phyloP scores from a whole-genome alignment of 2,888 invertebrate species.

The Anagyrus pseudococci region DNA sequence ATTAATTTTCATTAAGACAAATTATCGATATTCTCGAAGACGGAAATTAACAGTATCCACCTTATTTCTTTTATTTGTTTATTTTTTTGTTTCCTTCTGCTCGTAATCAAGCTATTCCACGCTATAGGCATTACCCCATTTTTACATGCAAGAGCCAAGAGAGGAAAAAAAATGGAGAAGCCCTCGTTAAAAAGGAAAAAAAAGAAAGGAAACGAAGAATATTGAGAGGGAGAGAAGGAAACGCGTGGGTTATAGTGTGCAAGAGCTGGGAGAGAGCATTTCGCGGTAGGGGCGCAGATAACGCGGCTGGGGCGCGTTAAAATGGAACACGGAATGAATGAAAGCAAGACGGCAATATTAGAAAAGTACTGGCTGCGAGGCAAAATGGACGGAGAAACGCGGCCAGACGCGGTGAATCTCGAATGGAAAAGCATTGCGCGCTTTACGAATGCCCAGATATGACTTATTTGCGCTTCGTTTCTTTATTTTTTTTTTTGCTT shows the following conservation, averaged over 20 bases:
- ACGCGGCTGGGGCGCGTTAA: slow-evolving; percentile 30
- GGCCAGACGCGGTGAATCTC: background rate
- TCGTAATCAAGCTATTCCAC: no score
- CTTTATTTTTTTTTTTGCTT: background rate
- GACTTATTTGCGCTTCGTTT: background rate
- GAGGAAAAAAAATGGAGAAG: slow-evolving; percentile 33
- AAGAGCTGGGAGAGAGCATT: slow-evolving; percentile 35
- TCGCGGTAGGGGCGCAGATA: slow-evolving; percentile 10
- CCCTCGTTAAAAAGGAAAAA: slow-evolving; percentile 16
- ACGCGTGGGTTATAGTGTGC: no score
- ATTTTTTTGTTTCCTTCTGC: no score
- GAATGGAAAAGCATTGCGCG: background rate
- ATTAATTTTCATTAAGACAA: no score
- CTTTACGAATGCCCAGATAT: background rate
- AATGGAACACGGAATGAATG: slow-evolving; percentile 35
- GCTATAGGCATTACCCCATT: no score
- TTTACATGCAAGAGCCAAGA: background rate
- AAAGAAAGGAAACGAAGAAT: slow-evolving; percentile 39
- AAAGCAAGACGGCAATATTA: slow-evolving; percentile 24
- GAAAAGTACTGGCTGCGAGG: no score
- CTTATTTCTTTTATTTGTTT: no score
- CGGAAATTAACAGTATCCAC: no score
- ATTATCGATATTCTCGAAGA: no score
- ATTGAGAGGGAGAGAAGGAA: slow-evolving; percentile 21
- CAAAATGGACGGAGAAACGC: no score